Percentiles rank a stretch among this genome's conserved stretches.
Evolutionary conservation across 2,888 invertebrate species (phyloP).

Genomic region (Cerceris ruficornis): DNA sequence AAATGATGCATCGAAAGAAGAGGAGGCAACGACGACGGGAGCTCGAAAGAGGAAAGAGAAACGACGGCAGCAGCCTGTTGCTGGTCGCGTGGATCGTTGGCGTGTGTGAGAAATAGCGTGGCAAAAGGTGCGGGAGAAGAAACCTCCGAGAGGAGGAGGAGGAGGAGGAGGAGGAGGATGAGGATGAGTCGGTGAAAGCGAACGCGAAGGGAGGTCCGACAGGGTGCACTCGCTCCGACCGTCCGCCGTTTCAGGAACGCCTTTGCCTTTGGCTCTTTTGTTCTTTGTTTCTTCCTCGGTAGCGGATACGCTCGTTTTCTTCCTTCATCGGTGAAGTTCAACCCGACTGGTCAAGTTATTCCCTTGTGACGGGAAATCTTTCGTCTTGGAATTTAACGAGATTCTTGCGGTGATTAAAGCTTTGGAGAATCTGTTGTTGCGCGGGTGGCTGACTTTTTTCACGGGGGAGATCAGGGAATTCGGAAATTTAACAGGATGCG

Average conservation of each 20-base stretch:
- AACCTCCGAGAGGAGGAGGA: slow-evolving; percentile 29
- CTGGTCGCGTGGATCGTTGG: slow-evolving; percentile 73
- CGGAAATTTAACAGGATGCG: too few relatives aligned
- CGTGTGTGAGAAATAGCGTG: slow-evolving; percentile 62
- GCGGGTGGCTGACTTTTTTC: too few relatives aligned
- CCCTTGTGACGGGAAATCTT: too few relatives aligned
- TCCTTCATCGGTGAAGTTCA: too few relatives aligned
- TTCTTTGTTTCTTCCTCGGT: slow-evolving; percentile 29
- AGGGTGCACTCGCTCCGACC: slow-evolving; percentile 53
- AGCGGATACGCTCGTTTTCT: not conserved
- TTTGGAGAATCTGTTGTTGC: too few relatives aligned
- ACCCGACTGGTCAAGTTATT: too few relatives aligned
- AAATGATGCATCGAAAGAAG: slow-evolving; percentile 69
- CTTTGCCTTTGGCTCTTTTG: slow-evolving; percentile 15
- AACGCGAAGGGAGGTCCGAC: slow-evolving; percentile 51
- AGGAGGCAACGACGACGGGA: slow-evolving; percentile 38
- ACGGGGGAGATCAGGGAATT: too few relatives aligned
- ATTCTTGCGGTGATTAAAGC: too few relatives aligned
- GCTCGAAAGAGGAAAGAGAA: slow-evolving; percentile 62
- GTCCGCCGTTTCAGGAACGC: slow-evolving; percentile 34
- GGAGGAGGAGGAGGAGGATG: not conserved
- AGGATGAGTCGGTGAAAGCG: slow-evolving; percentile 55
- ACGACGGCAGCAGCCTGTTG: slow-evolving; percentile 74
- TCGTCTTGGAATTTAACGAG: too few relatives aligned
- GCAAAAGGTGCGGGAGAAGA: slow-evolving; percentile 50